Evolutionary conservation across 2,888 invertebrate genomes (phyloP).

Genomic region (Volucella bombylans): DNA sequence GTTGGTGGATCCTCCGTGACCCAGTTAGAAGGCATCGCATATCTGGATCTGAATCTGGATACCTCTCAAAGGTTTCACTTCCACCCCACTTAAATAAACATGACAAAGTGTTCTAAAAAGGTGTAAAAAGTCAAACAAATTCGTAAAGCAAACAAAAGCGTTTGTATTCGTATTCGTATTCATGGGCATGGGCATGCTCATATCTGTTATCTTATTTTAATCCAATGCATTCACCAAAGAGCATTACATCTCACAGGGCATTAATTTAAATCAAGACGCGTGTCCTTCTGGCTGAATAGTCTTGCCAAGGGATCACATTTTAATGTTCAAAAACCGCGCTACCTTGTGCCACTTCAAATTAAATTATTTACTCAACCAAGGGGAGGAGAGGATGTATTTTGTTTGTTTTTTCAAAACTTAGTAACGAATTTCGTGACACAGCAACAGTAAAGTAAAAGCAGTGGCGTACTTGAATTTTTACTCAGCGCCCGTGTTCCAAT

Average conservation of each 20-base stretch:
- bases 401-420: constrained; percentile 18
- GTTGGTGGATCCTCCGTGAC: too few species aligned
- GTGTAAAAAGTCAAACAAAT: constrained; percentile 13
- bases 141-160: constrained; percentile 38
- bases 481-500: background rate
- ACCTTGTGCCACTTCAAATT: constrained; percentile 35
- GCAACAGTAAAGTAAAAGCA: constrained; percentile 35
- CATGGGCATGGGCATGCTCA: constrained; percentile 10
- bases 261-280: constrained; percentile 51
- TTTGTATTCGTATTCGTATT: constrained; percentile 2
- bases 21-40: too few species aligned
- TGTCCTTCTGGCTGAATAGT: constrained; percentile 54
- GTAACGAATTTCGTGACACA: constrained; percentile 51
- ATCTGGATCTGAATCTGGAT: too few species aligned
- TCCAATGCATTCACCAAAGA: constrained; percentile 62
- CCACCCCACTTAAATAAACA: constrained; percentile 2
- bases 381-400: constrained; percentile 2
- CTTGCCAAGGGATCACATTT: constrained; percentile 48
- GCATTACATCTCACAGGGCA: constrained; percentile 48
- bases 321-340: constrained; percentile 44
- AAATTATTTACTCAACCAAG: constrained; percentile 64
- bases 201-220: constrained; percentile 40
- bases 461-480: constrained; percentile 10
- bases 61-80: too few species aligned
- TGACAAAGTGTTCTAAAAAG: background rate